Percentiles rank a stretch among this genome's conserved stretches.
Conservation (phyloP, 2,888 invertebrate genomes). For the Drosophila multiciliata region DNA sequence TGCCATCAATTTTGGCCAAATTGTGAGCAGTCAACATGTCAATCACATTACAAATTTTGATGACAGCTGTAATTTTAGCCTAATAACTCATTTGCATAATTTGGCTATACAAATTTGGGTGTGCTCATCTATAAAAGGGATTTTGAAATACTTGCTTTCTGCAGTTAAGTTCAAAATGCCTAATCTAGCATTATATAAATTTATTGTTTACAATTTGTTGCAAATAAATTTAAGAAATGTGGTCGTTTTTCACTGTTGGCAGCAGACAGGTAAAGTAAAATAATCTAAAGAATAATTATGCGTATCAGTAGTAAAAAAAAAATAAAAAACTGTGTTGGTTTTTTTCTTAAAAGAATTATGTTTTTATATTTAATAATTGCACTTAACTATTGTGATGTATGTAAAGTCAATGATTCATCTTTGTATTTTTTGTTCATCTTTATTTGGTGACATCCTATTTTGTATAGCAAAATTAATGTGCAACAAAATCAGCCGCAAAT, state of each 20-base stretch:
- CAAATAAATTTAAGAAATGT: slow-evolving; percentile 63
- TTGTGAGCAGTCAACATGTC: slow-evolving; percentile 27
- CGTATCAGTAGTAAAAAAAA: neutral
- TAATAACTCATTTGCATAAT: slow-evolving; percentile 59
- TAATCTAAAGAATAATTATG: neutral
- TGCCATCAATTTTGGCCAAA: neutral
- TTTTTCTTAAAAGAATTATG: neutral
- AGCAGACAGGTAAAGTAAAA: slow-evolving; percentile 50
- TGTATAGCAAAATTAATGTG: neutral
- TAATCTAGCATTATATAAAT: slow-evolving; percentile 58
- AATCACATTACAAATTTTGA: slow-evolving; percentile 31
- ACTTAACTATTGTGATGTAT: neutral
- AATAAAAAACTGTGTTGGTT: neutral
- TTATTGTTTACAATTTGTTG: slow-evolving; percentile 76
- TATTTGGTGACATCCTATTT: neutral
- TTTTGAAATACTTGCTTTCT: accelerated
- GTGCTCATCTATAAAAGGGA: slow-evolving; percentile 53
- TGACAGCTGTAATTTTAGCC: slow-evolving; percentile 49
- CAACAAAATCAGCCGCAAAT: neutral
- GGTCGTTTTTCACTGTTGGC: slow-evolving; percentile 81
- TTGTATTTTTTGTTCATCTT: neutral
- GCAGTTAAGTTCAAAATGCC: slow-evolving; percentile 38
- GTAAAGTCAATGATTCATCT: neutral
- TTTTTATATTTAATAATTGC: neutral
- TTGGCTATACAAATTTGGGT: neutral